A percentile compares a stretch with the other conserved stretches of the same genome.
Conservation (phyloP, 2,888 invertebrate genomes). For the Pherbina coryleti region DNA sequence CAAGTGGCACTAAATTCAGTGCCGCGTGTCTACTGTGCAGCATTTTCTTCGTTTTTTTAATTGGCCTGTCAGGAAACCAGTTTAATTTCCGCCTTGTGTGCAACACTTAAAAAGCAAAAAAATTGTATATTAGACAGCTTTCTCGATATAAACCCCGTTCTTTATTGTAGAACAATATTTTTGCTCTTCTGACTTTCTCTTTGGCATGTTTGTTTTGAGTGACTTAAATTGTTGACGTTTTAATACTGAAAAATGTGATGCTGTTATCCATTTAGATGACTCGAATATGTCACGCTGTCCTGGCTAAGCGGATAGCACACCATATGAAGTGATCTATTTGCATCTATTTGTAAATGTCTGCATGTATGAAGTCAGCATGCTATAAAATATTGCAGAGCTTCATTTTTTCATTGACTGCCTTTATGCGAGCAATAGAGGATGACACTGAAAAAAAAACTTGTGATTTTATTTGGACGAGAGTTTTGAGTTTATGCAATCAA, state of each 20-base stretch:
- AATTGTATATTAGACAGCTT: too few relatives aligned
- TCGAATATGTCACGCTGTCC: background rate
- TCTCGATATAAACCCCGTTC: too few relatives aligned
- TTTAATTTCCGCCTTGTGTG: conserved; percentile 18
- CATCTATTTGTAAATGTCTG: background rate
- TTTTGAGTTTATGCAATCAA: too few relatives aligned
- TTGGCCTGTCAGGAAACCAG: conserved; percentile 16
- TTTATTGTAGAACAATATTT: too few relatives aligned
- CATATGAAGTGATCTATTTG: background rate
- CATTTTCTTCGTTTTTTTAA: background rate
- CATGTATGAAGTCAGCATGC: background rate
- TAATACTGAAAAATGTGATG: conserved; percentile 25
- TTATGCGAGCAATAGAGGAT: too few relatives aligned
- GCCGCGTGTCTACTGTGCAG: too few relatives aligned
- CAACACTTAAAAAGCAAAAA: background rate
- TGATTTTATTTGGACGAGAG: too few relatives aligned
- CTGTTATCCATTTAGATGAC: background rate
- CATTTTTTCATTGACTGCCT: too few relatives aligned
- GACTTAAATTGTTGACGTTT: conserved; percentile 9
- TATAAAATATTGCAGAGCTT: too few relatives aligned
- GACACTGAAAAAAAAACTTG: too few relatives aligned
- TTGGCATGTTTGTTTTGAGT: background rate
- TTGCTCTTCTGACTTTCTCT: background rate
- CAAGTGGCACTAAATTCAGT: background rate
- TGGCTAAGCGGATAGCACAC: too few relatives aligned